Percentiles rank a stretch among this genome's conserved stretches.
phyloP scores from a whole-genome alignment of 2,113 vertebrate genomes.

The Tragelaphus buxtoni region DNA sequence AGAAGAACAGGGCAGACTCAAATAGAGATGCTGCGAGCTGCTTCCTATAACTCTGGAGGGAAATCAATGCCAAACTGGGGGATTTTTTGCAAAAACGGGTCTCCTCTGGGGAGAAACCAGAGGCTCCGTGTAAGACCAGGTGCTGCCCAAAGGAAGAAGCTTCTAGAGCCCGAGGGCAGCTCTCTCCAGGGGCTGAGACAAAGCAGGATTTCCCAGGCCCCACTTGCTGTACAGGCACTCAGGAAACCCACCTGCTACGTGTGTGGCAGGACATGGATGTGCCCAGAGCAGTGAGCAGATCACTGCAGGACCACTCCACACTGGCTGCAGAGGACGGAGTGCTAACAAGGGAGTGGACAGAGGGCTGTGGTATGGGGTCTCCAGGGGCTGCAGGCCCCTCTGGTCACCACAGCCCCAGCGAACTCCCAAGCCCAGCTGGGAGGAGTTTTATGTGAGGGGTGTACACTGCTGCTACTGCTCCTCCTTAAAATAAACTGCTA shows the following conservation, averaged over 20 bases:
- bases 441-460: neutral
- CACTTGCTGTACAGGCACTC: fast-evolving
- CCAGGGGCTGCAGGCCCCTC: neutral
- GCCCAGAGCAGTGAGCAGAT: fast-evolving
- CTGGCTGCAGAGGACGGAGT: fast-evolving
- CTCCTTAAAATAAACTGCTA: neutral
- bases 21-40: neutral
- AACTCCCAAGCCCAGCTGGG: neutral
- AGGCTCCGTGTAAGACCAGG: neutral
- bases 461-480: neutral
- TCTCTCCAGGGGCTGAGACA: neutral
- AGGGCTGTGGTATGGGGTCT: neutral
- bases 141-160: neutral
- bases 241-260: fast-evolving
- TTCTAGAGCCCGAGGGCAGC: neutral
- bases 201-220: neutral
- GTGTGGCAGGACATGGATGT: neutral
- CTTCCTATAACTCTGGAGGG: neutral
- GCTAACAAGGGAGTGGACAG: neutral
- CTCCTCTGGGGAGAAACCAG: neutral
- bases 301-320: fast-evolving
- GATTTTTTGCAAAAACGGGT: neutral
- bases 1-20: neutral
- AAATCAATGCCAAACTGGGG: fast-evolving
- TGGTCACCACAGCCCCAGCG: too few species aligned